Evolutionary conservation across 2,113 vertebrate species (phyloP).

Genomic region (Ophthalmolycus amberensis): DNA sequence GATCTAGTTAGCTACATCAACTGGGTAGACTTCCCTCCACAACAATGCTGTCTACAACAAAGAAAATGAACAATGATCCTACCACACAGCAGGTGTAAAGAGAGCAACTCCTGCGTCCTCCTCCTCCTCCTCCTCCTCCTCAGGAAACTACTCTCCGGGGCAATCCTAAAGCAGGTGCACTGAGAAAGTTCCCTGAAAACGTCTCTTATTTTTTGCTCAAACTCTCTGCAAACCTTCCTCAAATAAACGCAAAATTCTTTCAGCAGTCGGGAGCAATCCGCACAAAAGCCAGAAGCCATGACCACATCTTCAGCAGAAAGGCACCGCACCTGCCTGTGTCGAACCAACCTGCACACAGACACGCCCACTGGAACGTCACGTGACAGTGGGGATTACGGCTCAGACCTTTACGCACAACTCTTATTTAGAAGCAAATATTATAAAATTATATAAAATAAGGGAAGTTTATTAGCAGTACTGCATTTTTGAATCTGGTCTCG

Average conservation of each 20-base stretch:
- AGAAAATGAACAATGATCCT: constrained; percentile 23
- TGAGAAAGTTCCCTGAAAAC: constrained; percentile 67
- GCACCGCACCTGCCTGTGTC: neutral
- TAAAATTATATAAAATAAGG: neutral
- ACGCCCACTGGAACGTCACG: constrained; percentile 22
- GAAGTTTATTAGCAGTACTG: neutral
- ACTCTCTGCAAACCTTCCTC: constrained; percentile 61
- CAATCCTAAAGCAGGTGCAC: constrained; percentile 70
- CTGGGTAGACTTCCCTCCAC: neutral
- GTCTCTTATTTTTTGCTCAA: constrained; percentile 72
- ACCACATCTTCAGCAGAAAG: neutral
- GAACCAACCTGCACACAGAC: neutral
- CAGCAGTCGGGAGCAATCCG: constrained; percentile 76
- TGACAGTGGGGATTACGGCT: neutral
- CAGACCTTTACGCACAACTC: neutral
- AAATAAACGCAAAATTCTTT: constrained; percentile 64
- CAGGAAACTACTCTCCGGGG: constrained; percentile 65
- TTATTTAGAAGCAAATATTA: neutral
- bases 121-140: constrained; percentile 7
- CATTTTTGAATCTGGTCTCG: neutral
- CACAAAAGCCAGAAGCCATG: constrained; percentile 80
- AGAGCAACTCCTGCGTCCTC: constrained; percentile 16
- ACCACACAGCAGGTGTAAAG: constrained; percentile 80
- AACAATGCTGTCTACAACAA: constrained; percentile 6
- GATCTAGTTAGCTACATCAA: no score